Conservation (phyloP, 2,797 vertebrate genomes). For the Cercopithecus mitis region DNA sequence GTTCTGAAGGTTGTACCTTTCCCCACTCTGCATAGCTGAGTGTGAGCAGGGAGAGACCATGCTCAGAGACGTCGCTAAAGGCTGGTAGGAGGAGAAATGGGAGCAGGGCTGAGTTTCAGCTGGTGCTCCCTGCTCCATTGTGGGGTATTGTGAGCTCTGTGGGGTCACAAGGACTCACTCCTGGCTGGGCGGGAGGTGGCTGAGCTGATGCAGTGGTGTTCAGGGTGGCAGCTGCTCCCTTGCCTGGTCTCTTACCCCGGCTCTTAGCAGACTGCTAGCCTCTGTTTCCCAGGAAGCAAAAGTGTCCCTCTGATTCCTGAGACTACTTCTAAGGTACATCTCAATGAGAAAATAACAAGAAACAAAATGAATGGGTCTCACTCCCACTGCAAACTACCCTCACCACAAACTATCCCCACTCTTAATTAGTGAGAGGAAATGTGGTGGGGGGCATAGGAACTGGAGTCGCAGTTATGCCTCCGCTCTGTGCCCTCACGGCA, state of each 20-base stretch:
- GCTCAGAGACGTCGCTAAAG: neutral
- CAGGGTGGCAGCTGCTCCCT: neutral
- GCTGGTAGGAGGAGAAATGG: neutral
- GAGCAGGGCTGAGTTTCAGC: no score
- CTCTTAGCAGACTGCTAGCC: neutral
- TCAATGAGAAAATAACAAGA: neutral
- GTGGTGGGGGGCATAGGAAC: neutral
- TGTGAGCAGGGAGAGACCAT: neutral
- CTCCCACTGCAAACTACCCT: neutral
- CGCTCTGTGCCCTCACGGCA: neutral
- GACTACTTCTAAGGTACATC: neutral
- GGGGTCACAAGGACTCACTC: neutral
- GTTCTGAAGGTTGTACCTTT: accelerated
- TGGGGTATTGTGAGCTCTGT: accelerated
- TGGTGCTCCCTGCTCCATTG: neutral
- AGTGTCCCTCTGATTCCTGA: neutral
- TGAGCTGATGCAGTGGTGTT: accelerated
- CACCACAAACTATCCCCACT: neutral
- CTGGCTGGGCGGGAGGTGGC: neutral
- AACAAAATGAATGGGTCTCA: neutral
- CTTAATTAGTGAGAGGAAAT: neutral
- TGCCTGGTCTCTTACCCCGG: neutral
- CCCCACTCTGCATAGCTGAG: no score
- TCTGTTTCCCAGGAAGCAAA: neutral
- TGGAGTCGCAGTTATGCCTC: accelerated